Conservation (phyloP, 2,888 invertebrate genomes). For the Protophormia terraenovae region DNA sequence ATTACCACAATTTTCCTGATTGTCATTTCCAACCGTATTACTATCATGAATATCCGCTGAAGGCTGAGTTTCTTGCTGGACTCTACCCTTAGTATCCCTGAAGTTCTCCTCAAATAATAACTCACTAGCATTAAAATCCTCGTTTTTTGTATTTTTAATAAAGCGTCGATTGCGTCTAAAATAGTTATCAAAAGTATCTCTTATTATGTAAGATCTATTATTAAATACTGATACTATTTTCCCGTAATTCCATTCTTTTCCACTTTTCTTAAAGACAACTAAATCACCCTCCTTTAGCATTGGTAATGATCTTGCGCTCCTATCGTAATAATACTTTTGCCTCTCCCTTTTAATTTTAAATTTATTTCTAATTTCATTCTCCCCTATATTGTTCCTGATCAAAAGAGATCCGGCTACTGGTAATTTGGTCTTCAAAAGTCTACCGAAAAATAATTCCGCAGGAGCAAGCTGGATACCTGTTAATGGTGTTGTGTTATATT, state of each 20-base stretch:
- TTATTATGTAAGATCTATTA: background rate
- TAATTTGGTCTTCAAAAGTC: too few species aligned
- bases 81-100: background rate
- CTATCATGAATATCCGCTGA: background rate
- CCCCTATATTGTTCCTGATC: too few species aligned
- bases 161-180: background rate
- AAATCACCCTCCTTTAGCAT: background rate
- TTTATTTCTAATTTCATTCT: too few species aligned
- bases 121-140: background rate
- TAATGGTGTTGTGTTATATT: too few species aligned
- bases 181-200: slow-evolving; percentile 3
- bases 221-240: background rate
- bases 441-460: too few species aligned
- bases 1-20: background rate
- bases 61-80: background rate
- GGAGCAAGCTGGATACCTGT: too few species aligned
- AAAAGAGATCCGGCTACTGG: too few species aligned
- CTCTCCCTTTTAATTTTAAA: too few species aligned
- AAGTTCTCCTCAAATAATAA: background rate
- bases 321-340: background rate
- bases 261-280: background rate
- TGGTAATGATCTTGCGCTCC: background rate
- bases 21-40: background rate
- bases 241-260: background rate
- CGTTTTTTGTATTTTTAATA: background rate